Evolutionary conservation across 2,888 invertebrate genomes (phyloP).

Genomic region (Onchidella celtica): DNA sequence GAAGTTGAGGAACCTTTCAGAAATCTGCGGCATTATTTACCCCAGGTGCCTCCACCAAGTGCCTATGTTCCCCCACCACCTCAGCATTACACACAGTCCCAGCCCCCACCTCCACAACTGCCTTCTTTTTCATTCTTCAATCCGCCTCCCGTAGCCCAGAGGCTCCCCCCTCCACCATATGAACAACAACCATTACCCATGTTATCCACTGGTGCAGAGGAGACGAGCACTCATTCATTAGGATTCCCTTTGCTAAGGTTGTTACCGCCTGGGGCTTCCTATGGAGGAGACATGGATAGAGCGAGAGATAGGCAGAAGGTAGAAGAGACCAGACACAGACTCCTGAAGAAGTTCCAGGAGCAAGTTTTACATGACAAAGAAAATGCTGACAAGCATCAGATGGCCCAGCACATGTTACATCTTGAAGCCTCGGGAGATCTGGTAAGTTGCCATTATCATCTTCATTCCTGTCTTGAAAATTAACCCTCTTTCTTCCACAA

Average conservation of each 20-base stretch:
- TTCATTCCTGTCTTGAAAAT: too few species aligned
- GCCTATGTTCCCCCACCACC: neutral
- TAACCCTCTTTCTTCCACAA: too few species aligned
- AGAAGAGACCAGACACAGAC: slow-evolving; percentile 58
- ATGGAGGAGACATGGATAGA: slow-evolving; percentile 37
- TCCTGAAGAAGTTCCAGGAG: slow-evolving; percentile 48
- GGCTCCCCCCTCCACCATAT: slow-evolving; percentile 31
- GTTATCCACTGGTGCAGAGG: slow-evolving; percentile 11
- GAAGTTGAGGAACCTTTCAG: slow-evolving; percentile 19
- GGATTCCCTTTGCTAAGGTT: slow-evolving; percentile 55
- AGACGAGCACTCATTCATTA: slow-evolving; percentile 43
- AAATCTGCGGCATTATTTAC: slow-evolving; percentile 22
- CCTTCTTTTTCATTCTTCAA: slow-evolving; percentile 22
- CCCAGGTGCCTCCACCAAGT: slow-evolving; percentile 37
- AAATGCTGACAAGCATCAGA: slow-evolving; percentile 17
- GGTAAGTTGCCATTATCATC: neutral
- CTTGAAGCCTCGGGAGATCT: neutral
- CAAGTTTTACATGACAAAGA: slow-evolving; percentile 46
- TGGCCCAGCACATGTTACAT: slow-evolving; percentile 21
- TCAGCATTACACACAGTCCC: neutral
- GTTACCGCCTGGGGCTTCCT: slow-evolving; percentile 60
- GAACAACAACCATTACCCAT: slow-evolving; percentile 17
- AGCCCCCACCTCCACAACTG: neutral
- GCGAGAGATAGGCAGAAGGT: slow-evolving; percentile 49
- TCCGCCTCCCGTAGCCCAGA: slow-evolving; percentile 29